A percentile compares a stretch with the other conserved stretches of the same genome.
Evolutionary conservation across 64 coral and sea anemone species (phyloP).

Genomic region (Exaiptasia diaphana): DNA sequence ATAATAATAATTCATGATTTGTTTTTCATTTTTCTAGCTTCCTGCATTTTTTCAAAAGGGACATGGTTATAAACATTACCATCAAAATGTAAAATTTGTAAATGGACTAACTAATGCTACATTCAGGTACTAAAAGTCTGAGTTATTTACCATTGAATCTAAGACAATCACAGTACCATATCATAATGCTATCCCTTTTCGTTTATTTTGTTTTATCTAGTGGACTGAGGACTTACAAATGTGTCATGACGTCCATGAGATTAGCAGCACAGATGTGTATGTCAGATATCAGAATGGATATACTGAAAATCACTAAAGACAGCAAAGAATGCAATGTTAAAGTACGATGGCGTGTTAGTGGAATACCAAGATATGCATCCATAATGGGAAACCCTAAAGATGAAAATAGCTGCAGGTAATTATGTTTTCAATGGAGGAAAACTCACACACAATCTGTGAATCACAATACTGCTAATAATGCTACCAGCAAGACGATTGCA

Average conservation of each 20-base stretch:
- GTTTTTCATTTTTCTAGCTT: constrained; percentile 49
- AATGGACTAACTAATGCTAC: constrained; percentile 72
- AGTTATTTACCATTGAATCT: neutral
- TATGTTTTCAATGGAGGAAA: too few relatives aligned
- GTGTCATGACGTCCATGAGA: constrained; percentile 46
- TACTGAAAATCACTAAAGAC: constrained; percentile 87
- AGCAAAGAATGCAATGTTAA: constrained; percentile 68
- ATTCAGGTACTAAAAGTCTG: constrained; percentile 36
- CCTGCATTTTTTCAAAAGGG: constrained; percentile 78
- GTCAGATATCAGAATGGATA: constrained; percentile 71
- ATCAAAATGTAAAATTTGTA: constrained; percentile 80
- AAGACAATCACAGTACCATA: neutral
- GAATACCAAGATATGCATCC: constrained; percentile 53
- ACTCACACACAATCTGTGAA: too few relatives aligned
- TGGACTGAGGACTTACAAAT: constrained; percentile 70
- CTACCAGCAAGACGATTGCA: too few relatives aligned
- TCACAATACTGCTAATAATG: too few relatives aligned
- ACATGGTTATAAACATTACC: constrained; percentile 66
- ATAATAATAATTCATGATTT: neutral
- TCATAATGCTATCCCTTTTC: neutral
- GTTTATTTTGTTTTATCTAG: constrained; percentile 28
- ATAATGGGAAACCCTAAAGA: too few relatives aligned
- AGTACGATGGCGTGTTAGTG: constrained; percentile 90
- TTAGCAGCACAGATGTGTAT: constrained; percentile 38
- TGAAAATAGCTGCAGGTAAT: too few relatives aligned